Percentiles rank a stretch among this genome's conserved stretches.
These are phyloP conservation scores for Dicerorhinus sumatrensis DNA, from an alignment of 2,113 vertebrate species.

Conservation along the genomic window DNA sequence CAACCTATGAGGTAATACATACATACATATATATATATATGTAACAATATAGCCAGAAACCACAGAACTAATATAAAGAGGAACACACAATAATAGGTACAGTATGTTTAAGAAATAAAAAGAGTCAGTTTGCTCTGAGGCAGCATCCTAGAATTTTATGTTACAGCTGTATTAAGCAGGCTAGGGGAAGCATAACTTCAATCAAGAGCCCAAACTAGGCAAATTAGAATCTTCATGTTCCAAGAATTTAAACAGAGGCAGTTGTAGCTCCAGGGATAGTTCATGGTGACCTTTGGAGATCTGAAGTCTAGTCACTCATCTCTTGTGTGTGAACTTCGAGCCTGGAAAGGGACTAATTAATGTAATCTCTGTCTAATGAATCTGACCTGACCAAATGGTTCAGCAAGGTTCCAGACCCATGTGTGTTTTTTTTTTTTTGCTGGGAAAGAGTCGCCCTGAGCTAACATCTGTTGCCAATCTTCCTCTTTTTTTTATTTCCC, in stretches of 20 bases:
- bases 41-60: not conserved
- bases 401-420: not conserved
- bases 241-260: not conserved
- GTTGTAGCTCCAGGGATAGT: not conserved
- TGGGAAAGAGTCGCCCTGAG: too few species aligned
- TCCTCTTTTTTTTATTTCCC: too few species aligned
- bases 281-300: not conserved
- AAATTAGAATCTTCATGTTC: not conserved
- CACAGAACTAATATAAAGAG: not conserved
- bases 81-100: not conserved
- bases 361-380: not conserved
- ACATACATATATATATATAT: too few species aligned
- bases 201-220: not conserved
- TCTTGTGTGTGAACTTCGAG: not conserved
- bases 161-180: not conserved
- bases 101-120: slow-evolving; percentile 5
- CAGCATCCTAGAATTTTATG: not conserved
- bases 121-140: not conserved
- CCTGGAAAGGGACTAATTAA: not conserved
- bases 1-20: not conserved
- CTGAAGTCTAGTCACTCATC: not conserved
- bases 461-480: too few species aligned
- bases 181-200: not conserved
- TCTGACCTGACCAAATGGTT: not conserved
- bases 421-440: too few species aligned